These are phyloP conservation scores for Megalonaias nervosa DNA, from an alignment of 1,140 invertebrate species.

Conservation along the genomic window DNA sequence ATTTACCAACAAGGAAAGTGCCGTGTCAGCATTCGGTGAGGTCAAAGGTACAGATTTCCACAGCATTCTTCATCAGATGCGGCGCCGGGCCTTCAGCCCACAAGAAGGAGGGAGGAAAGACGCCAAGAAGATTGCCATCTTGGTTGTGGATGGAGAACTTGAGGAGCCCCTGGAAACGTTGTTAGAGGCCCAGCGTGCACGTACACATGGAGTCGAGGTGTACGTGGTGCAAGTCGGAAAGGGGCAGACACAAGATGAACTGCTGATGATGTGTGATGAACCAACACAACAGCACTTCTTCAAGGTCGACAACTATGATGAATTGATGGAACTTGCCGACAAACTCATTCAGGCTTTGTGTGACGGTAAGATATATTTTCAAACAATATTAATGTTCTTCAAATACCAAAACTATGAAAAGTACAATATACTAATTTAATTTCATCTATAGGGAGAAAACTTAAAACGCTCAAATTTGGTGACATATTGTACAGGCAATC, in stretches of 20 bases:
- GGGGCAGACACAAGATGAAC: conserved; percentile 40
- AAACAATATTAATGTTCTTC: too few relatives aligned
- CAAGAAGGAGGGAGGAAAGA: conserved; percentile 45
- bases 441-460: too few relatives aligned
- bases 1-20: conserved; percentile 25
- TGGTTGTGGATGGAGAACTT: conserved; percentile 54
- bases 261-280: conserved; percentile 55
- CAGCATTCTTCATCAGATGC: conserved; percentile 46
- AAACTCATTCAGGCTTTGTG: conserved; percentile 51
- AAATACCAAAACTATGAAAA: too few relatives aligned
- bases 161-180: conserved; percentile 51
- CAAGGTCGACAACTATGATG: conserved; percentile 50
- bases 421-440: too few relatives aligned
- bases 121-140: conserved; percentile 56
- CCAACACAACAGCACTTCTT: conserved; percentile 53
- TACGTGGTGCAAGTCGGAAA: conserved; percentile 44
- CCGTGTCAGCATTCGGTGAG: conserved; percentile 31
- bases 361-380: conserved; percentile 31
- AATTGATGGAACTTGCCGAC: conserved; percentile 40
- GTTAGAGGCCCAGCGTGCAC: conserved; percentile 60
- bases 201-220: conserved; percentile 54
- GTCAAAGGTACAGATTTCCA: conserved; percentile 45
- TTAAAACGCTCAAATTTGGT: too few relatives aligned
- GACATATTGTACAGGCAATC: too few relatives aligned
- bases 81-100: conserved; percentile 38